Base-by-base conservation (phyloP, 2,797 vertebrate genomes). In the Notoglanidium macrostoma region DNA sequence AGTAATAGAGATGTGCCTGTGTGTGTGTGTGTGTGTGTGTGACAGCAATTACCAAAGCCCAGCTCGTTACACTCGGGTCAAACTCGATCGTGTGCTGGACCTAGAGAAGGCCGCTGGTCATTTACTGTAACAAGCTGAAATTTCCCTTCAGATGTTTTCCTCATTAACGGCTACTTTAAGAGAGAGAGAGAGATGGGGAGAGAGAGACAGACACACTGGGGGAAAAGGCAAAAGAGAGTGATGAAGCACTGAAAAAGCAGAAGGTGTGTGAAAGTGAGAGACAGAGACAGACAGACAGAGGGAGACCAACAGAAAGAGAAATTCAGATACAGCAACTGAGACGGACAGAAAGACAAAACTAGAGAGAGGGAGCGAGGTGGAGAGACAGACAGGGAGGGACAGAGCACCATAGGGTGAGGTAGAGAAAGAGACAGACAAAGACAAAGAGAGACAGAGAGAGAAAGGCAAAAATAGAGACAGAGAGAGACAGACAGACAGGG, bases 71-170 rank as follows among this genome's bases (percentile, higher is more conserved):
- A 78, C 76, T 72, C 32, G 0, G n/a, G 15, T 73, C 70, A 74
- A 44, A 74, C 44, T 8, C 10, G 73, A 51, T n/a, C 26, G 8
- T 51, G 26, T 46, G 46, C 29, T 17, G 40, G 21, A 73, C 14
- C 3, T 44, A n/a, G 26, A n/a, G 73, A 12, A 76, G 26, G 73
- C 3, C 46, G 26, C 12, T 51, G 26, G 6, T 77, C 23, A 77
- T 55, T 77, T 32, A 77, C 74, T n/a, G 51, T 55, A 35, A 35
- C 54, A 19, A 78, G 29, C 51, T 79, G 54, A 23, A 11, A 40
- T 80, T 61, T 44, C 32, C 35, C 55, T 61, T 11, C 55, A 80
- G 21, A 44, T 80, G 55, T 80, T 80, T 79, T 59, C 32, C 32
- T 80, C 54, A 80, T 80, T 80, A 55, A 55, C n/a, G 55, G 8